Evolutionary conservation across 1,140 invertebrate genomes (phyloP).

Genomic region (Hylaeus anthracinus): DNA sequence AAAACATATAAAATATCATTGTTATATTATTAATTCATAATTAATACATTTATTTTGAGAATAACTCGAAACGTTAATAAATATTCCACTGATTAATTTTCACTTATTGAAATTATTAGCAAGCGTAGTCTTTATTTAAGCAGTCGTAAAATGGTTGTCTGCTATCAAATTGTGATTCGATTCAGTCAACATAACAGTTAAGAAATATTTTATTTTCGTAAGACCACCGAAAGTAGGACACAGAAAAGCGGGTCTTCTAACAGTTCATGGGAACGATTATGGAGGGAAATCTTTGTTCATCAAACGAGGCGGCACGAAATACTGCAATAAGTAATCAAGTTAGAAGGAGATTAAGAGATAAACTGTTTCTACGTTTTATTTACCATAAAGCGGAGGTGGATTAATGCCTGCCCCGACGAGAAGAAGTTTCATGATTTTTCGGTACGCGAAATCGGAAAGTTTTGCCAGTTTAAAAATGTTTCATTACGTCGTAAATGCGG

Average conservation of each 20-base stretch:
- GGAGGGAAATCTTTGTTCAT: conserved; percentile 7
- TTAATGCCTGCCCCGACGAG: conserved; percentile 45
- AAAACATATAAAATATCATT: no score
- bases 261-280: neutral
- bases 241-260: neutral
- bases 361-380: conserved; percentile 51
- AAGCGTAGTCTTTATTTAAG: neutral
- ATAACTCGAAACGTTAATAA: no score
- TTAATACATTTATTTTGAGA: no score
- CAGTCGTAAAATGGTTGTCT: neutral
- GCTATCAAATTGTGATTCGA: neutral
- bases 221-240: neutral
- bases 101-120: no score
- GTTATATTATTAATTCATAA: no score
- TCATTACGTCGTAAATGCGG: neutral
- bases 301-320: conserved; percentile 32
- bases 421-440: conserved; percentile 36
- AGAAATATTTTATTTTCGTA: neutral
- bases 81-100: no score
- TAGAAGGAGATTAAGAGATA: conserved; percentile 52
- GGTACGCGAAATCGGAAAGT: conserved; percentile 31
- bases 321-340: conserved; percentile 49
- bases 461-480: conserved; percentile 25
- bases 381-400: conserved; percentile 47
- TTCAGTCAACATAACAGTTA: neutral